A percentile compares a stretch with the other conserved stretches of the same genome.
phyloP scores from a whole-genome alignment of 2,888 invertebrate genomes.

The Leptarthrus brevirostris region DNA sequence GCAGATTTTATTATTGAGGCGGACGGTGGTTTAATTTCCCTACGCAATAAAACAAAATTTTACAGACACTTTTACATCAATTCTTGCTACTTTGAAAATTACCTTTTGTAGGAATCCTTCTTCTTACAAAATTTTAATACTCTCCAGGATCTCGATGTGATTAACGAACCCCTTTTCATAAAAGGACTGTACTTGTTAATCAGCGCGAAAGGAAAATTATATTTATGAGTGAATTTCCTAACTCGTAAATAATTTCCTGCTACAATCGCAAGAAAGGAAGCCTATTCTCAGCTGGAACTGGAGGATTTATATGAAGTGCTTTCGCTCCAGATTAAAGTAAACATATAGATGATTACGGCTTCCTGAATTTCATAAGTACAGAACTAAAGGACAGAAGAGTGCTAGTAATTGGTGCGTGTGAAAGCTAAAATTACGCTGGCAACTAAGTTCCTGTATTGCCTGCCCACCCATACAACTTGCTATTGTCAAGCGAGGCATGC shows the following conservation, averaged over 20 bases:
- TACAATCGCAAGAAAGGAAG: not conserved
- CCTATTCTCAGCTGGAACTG: not conserved
- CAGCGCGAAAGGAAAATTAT: conserved; percentile 1
- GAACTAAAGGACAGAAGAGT: conserved; percentile 15
- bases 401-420: conserved; percentile 38
- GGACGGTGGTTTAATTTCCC: too few relatives aligned
- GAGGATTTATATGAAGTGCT: not conserved
- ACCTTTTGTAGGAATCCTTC: too few relatives aligned
- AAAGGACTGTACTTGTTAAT: not conserved
- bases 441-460: conserved; percentile 23
- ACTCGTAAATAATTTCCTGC: conserved; percentile 21
- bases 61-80: too few relatives aligned
- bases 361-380: not conserved
- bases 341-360: not conserved
- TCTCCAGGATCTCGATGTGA: too few relatives aligned
- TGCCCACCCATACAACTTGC: conserved; percentile 7
- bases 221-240: conserved; percentile 18
- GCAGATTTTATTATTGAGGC: too few relatives aligned
- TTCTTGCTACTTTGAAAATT: too few relatives aligned
- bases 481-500: conserved; percentile 21
- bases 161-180: too few relatives aligned
- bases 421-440: conserved; percentile 37
- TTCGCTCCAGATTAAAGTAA: conserved; percentile 26
- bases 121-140: too few relatives aligned
- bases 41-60: too few relatives aligned